These are phyloP conservation scores for Morone chrysops DNA, from an alignment of 2,113 vertebrate species.

Conservation along the genomic window DNA sequence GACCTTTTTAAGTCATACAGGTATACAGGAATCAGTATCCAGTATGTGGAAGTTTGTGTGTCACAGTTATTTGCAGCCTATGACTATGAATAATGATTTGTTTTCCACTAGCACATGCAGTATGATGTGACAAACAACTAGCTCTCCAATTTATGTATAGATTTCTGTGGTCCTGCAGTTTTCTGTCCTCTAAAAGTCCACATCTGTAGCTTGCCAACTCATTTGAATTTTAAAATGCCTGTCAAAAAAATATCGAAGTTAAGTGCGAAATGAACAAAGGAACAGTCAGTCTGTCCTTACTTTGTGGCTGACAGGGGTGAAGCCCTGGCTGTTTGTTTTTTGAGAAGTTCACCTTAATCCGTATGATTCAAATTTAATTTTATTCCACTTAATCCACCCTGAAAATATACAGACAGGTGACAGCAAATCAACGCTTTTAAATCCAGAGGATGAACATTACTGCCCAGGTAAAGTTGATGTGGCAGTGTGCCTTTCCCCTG, in stretches of 20 bases:
- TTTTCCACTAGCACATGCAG: background rate
- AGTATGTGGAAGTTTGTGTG: constrained; percentile 3
- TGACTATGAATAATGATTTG: background rate
- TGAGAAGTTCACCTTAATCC: constrained; percentile 66
- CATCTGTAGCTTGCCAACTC: constrained; percentile 14
- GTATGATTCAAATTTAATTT: constrained; percentile 65
- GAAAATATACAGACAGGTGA: constrained; percentile 66
- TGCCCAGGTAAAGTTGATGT: constrained; percentile 62
- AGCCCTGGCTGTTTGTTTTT: constrained; percentile 62
- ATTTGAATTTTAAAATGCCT: constrained; percentile 50
- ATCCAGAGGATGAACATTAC: constrained; percentile 49
- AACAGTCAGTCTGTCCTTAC: constrained; percentile 31
- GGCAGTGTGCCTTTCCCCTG: constrained; percentile 35
- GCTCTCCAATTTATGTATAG: background rate
- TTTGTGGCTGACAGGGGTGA: constrained; percentile 32
- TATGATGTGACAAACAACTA: background rate
- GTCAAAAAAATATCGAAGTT: constrained; percentile 16
- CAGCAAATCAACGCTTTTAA: constrained; percentile 64
- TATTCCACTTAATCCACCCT: constrained; percentile 70
- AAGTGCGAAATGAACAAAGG: constrained; percentile 29
- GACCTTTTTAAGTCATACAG: constrained; percentile 19
- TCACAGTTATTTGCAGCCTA: constrained; percentile 4
- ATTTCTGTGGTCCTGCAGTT: constrained; percentile 13
- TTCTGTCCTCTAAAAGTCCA: constrained; percentile 10
- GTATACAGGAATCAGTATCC: constrained; percentile 19